Percentiles rank a stretch among this genome's conserved stretches.
phyloP scores from a whole-genome alignment of 2,113 vertebrate genomes.

The Leucoraja erinaceus region DNA sequence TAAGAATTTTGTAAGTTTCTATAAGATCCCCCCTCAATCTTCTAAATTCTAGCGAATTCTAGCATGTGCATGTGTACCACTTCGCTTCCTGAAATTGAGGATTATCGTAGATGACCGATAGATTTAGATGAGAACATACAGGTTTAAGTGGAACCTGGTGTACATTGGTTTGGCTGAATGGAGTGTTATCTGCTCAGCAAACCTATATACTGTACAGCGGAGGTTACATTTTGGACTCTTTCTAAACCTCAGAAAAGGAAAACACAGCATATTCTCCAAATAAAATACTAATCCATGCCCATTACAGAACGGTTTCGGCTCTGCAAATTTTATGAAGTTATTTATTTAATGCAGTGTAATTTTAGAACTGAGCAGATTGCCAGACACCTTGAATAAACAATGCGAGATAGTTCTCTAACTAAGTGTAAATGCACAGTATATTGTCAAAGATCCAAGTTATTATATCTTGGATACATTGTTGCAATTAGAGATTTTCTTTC shows the following conservation, averaged over 20 bases:
- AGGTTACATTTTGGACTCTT: not conserved
- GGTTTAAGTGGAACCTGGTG: too few relatives aligned
- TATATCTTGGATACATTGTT: not conserved
- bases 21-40: too few relatives aligned
- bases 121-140: too few relatives aligned
- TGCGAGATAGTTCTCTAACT: not conserved
- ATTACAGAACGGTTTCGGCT: not conserved
- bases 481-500: not conserved
- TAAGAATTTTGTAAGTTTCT: too few relatives aligned
- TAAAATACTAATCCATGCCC: not conserved
- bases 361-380: constrained; percentile 14
- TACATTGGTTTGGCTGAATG: too few relatives aligned
- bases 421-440: not conserved
- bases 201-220: not conserved
- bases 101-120: too few relatives aligned
- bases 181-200: too few relatives aligned
- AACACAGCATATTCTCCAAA: not conserved
- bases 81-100: too few relatives aligned
- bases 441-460: not conserved
- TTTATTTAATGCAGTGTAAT: not conserved
- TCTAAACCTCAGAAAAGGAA: not conserved
- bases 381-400: not conserved
- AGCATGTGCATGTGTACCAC: too few relatives aligned
- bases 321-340: constrained; percentile 7
- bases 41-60: too few relatives aligned